Conservation (phyloP, 1,140 invertebrate genomes). For the Homalodisca vitripennis region DNA sequence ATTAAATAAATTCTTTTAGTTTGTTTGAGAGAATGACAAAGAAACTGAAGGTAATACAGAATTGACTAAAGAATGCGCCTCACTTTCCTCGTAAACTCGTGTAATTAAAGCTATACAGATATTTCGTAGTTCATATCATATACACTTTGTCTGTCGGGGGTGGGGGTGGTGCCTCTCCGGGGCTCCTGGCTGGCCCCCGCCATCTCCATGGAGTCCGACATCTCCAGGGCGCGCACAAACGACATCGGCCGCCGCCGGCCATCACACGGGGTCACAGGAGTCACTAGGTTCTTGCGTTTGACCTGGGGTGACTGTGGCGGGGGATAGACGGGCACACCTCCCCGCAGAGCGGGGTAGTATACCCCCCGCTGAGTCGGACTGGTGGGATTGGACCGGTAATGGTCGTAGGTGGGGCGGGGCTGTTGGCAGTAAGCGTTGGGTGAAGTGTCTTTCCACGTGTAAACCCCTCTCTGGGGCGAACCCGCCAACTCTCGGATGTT, state of each 20-base stretch:
- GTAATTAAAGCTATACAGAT: slow-evolving; percentile 65
- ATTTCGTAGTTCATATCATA: slow-evolving; percentile 97
- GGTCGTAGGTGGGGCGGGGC: slow-evolving; percentile 49
- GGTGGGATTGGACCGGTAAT: slow-evolving; percentile 72
- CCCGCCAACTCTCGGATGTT: slow-evolving; percentile 75
- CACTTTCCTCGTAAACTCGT: neutral
- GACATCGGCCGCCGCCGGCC: slow-evolving; percentile 76
- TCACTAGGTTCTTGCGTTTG: slow-evolving; percentile 57
- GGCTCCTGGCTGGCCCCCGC: slow-evolving; percentile 50
- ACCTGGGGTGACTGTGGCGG: slow-evolving; percentile 62
- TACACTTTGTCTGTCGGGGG: slow-evolving; percentile 81
- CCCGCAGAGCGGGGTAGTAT: slow-evolving; percentile 51
- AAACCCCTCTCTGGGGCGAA: slow-evolving; percentile 78
- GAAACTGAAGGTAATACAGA: neutral
- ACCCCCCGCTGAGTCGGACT: slow-evolving; percentile 67
- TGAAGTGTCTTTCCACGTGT: slow-evolving; percentile 81
- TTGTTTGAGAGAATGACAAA: too few species aligned
- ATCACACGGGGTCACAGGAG: slow-evolving; percentile 50
- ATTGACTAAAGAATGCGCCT: neutral
- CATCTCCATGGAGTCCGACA: slow-evolving; percentile 82
- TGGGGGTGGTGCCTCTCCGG: slow-evolving; percentile 56
- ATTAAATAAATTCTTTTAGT: too few species aligned
- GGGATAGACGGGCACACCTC: slow-evolving; percentile 67
- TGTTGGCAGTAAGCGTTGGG: slow-evolving; percentile 46
- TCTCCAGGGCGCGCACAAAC: slow-evolving; percentile 88